Evolutionary conservation across 2,797 vertebrate genomes (phyloP).

Genomic region (Coluber constrictor): DNA sequence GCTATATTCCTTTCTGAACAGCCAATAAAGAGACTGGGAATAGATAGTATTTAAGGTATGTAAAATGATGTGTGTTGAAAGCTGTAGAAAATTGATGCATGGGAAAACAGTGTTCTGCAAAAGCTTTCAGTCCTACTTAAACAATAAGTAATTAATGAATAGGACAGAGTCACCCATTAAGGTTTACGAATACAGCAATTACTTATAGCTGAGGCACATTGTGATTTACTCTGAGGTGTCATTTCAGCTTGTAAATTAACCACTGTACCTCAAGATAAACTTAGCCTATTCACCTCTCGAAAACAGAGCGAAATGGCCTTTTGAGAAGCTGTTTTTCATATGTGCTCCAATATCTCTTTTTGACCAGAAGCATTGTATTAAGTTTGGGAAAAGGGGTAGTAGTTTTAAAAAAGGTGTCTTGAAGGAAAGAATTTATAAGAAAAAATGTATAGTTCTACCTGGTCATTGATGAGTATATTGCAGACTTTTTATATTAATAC

Average conservation of each 20-base stretch:
- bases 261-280: background rate
- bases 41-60: background rate
- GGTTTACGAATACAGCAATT: background rate
- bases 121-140: background rate
- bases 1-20: background rate
- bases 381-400: background rate
- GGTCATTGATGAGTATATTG: background rate
- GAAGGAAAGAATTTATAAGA: background rate
- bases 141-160: background rate
- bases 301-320: background rate
- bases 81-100: background rate
- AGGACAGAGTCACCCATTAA: background rate
- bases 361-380: background rate
- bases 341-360: background rate
- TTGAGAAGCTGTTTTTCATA: background rate
- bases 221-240: background rate
- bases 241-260: background rate
- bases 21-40: background rate
- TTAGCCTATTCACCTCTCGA: background rate
- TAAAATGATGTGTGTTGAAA: background rate
- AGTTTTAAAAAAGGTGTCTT: background rate
- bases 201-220: background rate
- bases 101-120: background rate
- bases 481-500: background rate
- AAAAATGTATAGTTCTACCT: background rate